Percentiles rank a stretch among this genome's conserved stretches.
Evolutionary conservation across 2,888 invertebrate species (phyloP).

Genomic region (Cenopis cana): DNA sequence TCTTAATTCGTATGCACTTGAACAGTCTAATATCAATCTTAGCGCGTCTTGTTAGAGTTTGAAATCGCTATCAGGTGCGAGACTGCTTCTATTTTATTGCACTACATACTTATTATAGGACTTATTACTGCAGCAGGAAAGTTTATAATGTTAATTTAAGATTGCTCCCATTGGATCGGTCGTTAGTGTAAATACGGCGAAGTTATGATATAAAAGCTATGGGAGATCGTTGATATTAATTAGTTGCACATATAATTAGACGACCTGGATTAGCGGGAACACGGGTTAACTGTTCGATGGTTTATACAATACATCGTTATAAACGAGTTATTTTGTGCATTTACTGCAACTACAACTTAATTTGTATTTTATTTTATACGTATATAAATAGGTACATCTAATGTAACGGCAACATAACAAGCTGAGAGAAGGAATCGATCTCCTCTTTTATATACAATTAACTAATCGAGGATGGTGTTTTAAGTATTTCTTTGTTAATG

Average conservation of each 20-base stretch:
- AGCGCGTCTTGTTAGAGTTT: neutral
- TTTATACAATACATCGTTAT: neutral
- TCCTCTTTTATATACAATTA: no score
- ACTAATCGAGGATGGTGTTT: no score
- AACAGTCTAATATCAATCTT: neutral
- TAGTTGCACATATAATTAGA: conserved; percentile 14
- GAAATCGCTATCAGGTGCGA: neutral
- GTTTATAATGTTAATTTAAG: neutral
- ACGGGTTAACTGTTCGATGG: neutral
- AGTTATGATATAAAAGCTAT: conserved; percentile 16
- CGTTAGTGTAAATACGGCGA: neutral
- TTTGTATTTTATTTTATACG: no score
- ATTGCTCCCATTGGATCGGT: neutral
- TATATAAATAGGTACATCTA: no score
- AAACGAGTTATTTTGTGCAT: neutral
- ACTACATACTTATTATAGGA: neutral
- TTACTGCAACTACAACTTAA: no score
- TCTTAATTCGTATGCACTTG: conserved; percentile 4
- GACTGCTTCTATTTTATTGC: conserved; percentile 4
- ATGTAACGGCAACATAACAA: no score
- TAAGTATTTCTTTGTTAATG: no score
- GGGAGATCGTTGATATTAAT: conserved; percentile 17
- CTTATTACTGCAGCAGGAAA: conserved; percentile 1
- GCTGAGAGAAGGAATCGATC: no score
- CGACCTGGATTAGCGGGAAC: conserved; percentile 13